Percentiles rank a stretch among this genome's conserved stretches.
phyloP scores from a whole-genome alignment of 2,888 invertebrate species.

The Carabus problematicus region DNA sequence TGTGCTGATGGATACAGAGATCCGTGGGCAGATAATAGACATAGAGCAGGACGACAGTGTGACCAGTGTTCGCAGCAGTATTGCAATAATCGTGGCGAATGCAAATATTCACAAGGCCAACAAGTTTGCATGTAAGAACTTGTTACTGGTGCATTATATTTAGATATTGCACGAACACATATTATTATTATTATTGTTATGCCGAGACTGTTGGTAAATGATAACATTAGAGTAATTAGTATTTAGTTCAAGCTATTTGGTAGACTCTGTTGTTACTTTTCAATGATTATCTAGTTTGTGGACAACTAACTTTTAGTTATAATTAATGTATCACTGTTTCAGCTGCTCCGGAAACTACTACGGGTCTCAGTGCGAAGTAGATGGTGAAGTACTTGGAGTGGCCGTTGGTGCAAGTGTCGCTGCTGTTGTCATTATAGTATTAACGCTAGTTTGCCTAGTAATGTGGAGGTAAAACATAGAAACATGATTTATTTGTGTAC shows the following conservation, averaged over 20 bases:
- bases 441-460: constrained; percentile 84
- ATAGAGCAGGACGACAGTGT: constrained; percentile 77
- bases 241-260: too few species aligned
- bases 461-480: constrained; percentile 80
- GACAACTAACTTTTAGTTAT: background rate
- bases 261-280: too few species aligned
- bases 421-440: constrained; percentile 85
- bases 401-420: constrained; percentile 90
- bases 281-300: too few species aligned
- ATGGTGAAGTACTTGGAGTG: constrained; percentile 90
- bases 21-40: constrained; percentile 71
- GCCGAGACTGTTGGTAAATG: too few species aligned
- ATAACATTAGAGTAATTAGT: too few species aligned
- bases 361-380: constrained; percentile 87
- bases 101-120: constrained; percentile 77
- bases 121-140: constrained; percentile 75
- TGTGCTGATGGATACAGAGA: constrained; percentile 81
- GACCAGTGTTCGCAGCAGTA: constrained; percentile 77
- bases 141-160: background rate
- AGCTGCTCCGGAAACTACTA: constrained; percentile 88
- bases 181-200: too few species aligned
- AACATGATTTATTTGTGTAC: constrained; percentile 21
- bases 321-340: constrained; percentile 46
- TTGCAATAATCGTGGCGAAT: constrained; percentile 87
- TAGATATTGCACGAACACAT: too few species aligned